Evolutionary conservation across 2,113 vertebrate genomes (phyloP).

Genomic region (Vidua chalybeata): DNA sequence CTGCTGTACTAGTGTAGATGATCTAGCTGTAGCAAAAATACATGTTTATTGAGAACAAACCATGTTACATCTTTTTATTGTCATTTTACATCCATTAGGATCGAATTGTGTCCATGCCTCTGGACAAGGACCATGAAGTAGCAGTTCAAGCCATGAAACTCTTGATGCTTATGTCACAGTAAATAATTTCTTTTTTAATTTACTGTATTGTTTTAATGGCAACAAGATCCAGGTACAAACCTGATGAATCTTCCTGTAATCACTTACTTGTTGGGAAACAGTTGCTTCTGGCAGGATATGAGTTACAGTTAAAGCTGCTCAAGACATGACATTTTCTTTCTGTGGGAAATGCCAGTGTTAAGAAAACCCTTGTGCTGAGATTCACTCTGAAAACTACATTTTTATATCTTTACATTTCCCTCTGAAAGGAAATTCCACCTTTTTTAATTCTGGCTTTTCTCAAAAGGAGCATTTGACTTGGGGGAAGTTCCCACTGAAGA

Average conservation of each 20-base stretch:
- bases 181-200: conserved; percentile 71
- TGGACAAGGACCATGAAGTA: conserved; percentile 92
- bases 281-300: not conserved
- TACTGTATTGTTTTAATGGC: conserved; percentile 56
- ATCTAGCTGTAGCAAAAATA: conserved; percentile 47
- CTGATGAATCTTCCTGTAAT: conserved; percentile 23
- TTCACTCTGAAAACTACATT: not conserved
- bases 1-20: conserved; percentile 33
- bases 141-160: conserved; percentile 89
- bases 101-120: conserved; percentile 89
- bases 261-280: not conserved
- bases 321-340: conserved; percentile 16
- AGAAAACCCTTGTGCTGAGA: not conserved
- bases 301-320: conserved; percentile 2
- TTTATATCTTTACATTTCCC: not conserved
- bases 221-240: conserved; percentile 23
- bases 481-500: not conserved
- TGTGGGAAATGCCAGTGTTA: not conserved
- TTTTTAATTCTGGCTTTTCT: not conserved
- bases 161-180: conserved; percentile 87
- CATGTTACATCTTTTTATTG: conserved; percentile 61
- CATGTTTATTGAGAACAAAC: conserved; percentile 49
- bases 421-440: not conserved
- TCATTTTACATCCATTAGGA: conserved; percentile 77
- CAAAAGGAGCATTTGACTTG: not conserved